Percentiles rank a stretch among this genome's conserved stretches.
Conservation (phyloP, 2,113 vertebrate genomes). For the Daubentonia madagascariensis region DNA sequence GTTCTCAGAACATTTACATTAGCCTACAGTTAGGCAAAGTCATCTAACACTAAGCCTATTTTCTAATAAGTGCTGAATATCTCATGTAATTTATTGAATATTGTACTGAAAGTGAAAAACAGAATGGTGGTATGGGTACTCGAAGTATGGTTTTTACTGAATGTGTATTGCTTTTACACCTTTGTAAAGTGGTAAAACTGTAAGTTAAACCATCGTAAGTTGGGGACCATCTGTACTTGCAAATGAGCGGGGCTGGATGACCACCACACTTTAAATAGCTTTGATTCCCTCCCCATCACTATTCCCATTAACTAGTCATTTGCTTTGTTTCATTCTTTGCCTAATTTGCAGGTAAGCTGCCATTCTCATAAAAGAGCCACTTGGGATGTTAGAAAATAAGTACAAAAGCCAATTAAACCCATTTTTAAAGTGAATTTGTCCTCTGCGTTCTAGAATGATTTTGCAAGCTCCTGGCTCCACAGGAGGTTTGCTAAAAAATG, state of each 20-base stretch:
- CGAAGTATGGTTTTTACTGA: background rate
- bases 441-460: background rate
- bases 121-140: background rate
- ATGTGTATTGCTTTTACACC: background rate
- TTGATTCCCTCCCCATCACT: background rate
- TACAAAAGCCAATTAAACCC: background rate
- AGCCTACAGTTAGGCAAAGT: background rate
- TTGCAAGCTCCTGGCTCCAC: background rate
- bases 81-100: background rate
- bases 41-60: background rate
- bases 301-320: background rate
- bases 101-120: background rate
- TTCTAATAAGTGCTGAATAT: background rate
- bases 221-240: background rate
- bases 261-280: background rate
- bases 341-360: background rate
- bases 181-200: background rate
- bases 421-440: background rate
- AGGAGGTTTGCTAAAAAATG: background rate
- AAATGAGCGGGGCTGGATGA: background rate
- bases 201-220: background rate
- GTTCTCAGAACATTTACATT: background rate
- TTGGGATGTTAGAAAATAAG: slow-evolving; percentile 1
- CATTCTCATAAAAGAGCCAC: background rate
- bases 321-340: background rate